A percentile compares a stretch with the other conserved stretches of the same genome.
Conservation (phyloP, 2,888 invertebrate genomes). For the Mimachlamys varia region DNA sequence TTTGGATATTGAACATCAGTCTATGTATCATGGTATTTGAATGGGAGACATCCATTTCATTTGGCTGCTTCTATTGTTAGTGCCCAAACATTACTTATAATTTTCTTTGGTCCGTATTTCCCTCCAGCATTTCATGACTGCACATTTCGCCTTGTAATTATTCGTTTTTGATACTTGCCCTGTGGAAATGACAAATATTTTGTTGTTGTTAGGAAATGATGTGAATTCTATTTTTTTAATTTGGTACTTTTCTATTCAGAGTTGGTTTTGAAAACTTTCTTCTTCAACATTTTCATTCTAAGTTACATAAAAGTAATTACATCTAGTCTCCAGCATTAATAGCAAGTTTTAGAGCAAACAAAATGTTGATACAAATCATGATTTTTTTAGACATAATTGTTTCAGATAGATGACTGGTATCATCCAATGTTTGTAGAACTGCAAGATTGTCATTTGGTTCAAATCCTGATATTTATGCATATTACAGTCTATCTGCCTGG, state of each 20-base stretch:
- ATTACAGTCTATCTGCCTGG: neutral
- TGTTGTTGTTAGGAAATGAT: neutral
- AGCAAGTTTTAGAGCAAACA: neutral
- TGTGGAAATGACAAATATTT: neutral
- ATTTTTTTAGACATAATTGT: neutral
- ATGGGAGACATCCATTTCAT: too few species aligned
- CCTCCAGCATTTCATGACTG: neutral
- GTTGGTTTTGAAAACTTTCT: neutral
- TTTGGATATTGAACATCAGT: too few species aligned
- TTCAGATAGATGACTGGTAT: neutral
- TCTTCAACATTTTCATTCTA: neutral
- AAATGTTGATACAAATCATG: neutral
- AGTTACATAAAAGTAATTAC: neutral
- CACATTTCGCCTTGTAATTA: neutral
- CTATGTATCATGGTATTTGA: too few species aligned
- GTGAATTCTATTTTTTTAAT: conserved; percentile 19
- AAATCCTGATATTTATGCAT: neutral
- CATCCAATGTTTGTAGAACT: neutral
- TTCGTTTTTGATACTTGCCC: neutral
- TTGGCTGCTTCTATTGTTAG: neutral
- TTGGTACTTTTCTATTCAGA: conserved; percentile 28
- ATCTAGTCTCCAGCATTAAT: neutral
- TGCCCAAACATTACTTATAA: neutral
- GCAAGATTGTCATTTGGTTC: neutral
- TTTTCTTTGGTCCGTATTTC: neutral